Base-by-base conservation (phyloP, 2,888 invertebrate genomes). In the Ctenicera cuprea region DNA sequence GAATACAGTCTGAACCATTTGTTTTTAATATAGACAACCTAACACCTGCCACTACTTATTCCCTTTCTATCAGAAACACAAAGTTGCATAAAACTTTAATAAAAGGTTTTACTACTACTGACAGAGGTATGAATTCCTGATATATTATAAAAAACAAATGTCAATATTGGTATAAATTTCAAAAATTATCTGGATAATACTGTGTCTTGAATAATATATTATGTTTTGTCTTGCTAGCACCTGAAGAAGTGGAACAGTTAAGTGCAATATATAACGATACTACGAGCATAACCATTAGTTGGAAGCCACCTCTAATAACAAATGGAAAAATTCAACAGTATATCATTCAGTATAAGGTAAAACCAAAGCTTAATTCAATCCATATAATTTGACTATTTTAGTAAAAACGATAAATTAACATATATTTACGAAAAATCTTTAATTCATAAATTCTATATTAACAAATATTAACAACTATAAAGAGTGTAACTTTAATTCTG, bases 41-140 rank as follows among this genome's bases (percentile, higher is more conserved):
- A 33, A 38, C 12, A 30, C 73, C 73, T 0, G 52, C 52, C 33
- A 57, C 43, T 16, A 8, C 8, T 14, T 68, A 73, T 16, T 54
- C 0, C 7, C 0, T 67, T 9, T 18, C 4, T 20, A 30, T 73
- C 30, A 20, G 0, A n/a, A 67, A 45, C 38, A 9, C 12, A 16
- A 11, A 11, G 7, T 22, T 12, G 0, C 16, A 11, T 16, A 37
- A 33, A 4, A 0, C 1, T 1, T 12, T 63, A 3, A n/a, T 18
- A 3, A 1, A 14, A 14, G n/a, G 8, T 8, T 68, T 73, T 26
- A 37, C 12, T 45, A 73, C 73, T 14, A 14, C 54, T 45, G 73
- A 73, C 65, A 69, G 69, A 59, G 65, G 73, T 73, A 70, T 22
- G 22, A 37, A 26, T 26, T 26, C 5, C 5, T 26, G n/a, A n/a